These are phyloP conservation scores for Nebria brevicollis DNA, from an alignment of 2,888 invertebrate species.

Conservation along the genomic window DNA sequence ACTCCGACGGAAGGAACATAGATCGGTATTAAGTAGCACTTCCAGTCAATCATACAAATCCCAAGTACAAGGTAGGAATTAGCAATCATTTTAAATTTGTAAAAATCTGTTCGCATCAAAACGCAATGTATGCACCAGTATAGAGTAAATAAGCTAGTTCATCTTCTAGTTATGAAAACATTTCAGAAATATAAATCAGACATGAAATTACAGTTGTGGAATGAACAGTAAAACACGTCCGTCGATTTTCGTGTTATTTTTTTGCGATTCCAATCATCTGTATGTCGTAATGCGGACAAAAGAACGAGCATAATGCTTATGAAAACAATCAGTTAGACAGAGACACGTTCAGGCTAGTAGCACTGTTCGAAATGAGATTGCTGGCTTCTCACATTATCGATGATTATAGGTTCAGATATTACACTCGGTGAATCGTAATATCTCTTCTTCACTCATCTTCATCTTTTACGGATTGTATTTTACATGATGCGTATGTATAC, in stretches of 20 bases:
- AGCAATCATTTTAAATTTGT: neutral
- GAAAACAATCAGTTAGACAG: conserved; percentile 28
- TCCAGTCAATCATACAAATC: conserved; percentile 50
- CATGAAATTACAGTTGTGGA: conserved; percentile 29
- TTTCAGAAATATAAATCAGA: conserved; percentile 38
- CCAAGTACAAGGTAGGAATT: conserved; percentile 51
- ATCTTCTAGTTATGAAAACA: conserved; percentile 36
- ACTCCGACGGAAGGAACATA: conserved; percentile 71
- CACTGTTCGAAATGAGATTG: conserved; percentile 48
- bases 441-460: conserved; percentile 8
- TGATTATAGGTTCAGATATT: conserved; percentile 49
- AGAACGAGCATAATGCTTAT: conserved; percentile 13
- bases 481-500: neutral
- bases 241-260: conserved; percentile 42
- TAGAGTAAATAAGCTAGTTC: neutral
- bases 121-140: neutral
- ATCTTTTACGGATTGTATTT: conserved; percentile 4
- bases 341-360: conserved; percentile 48
- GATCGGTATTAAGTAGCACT: conserved; percentile 55
- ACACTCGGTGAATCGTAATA: conserved; percentile 45
- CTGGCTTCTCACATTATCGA: conserved; percentile 50
- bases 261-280: conserved; percentile 45
- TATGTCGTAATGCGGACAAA: conserved; percentile 23
- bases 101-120: neutral
- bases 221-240: conserved; percentile 36